phyloP scores from a whole-genome alignment of 2,797 vertebrate genomes.

The Pipistrellus pipistrellus region DNA sequence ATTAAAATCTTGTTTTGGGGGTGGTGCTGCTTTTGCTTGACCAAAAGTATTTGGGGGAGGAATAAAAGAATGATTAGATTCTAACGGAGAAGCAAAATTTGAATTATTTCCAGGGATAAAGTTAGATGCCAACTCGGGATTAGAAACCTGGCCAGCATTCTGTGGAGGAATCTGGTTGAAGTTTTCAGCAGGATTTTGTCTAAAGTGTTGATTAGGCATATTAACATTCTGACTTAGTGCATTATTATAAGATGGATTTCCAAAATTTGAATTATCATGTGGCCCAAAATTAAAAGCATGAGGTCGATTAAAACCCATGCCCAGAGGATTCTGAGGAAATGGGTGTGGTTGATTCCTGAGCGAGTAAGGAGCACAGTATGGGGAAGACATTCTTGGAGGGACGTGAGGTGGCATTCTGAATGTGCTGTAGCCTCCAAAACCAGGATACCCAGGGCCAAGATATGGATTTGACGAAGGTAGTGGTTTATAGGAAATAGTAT shows the following conservation, averaged over 20 bases:
- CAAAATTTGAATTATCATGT: conserved; percentile 88
- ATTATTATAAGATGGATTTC: conserved; percentile 86
- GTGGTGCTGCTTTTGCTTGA: conserved; percentile 85
- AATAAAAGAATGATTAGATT: conserved; percentile 88
- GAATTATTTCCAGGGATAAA: conserved; percentile 88
- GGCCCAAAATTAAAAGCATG: conserved; percentile 89
- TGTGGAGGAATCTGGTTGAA: conserved; percentile 86
- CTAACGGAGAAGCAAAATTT: conserved; percentile 86
- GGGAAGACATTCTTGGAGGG: conserved; percentile 89
- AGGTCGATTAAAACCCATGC: conserved; percentile 89
- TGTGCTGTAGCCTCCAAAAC: conserved; percentile 88
- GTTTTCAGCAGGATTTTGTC: conserved; percentile 89
- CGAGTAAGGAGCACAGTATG: conserved; percentile 88
- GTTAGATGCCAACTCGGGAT: conserved; percentile 86
- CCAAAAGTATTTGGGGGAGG: conserved; percentile 85
- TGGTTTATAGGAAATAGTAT: conserved; percentile 89
- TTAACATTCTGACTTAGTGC: conserved; percentile 86
- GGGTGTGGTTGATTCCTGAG: conserved; percentile 90
- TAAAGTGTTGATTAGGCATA: conserved; percentile 89
- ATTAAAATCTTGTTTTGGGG: conserved; percentile 88
- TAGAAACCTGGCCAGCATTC: conserved; percentile 85
- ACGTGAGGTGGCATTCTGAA: conserved; percentile 91
- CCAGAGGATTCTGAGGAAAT: conserved; percentile 90
- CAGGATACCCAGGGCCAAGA: conserved; percentile 88
- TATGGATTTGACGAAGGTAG: conserved; percentile 88